Evolutionary conservation across 1,140 invertebrate genomes (phyloP).

Genomic region (Liolophura sinensis): DNA sequence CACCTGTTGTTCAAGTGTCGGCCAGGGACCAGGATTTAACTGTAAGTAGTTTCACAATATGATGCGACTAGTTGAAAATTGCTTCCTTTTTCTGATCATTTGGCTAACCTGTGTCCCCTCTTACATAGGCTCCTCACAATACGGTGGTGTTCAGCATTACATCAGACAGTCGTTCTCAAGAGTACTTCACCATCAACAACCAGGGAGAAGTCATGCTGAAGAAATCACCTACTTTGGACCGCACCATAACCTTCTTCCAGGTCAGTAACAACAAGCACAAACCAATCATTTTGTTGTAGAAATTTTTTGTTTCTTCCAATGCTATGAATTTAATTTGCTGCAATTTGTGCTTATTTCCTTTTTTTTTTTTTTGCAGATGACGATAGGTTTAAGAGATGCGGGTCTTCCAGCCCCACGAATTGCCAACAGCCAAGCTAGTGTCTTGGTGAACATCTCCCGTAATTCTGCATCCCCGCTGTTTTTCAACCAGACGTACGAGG

Average conservation of each 20-base stretch:
- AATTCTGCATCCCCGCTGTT: slow-evolving; percentile 42
- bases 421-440: slow-evolving; percentile 20
- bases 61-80: background rate
- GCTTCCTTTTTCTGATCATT: background rate
- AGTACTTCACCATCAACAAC: slow-evolving; percentile 24
- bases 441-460: slow-evolving; percentile 32
- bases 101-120: slow-evolving; percentile 4
- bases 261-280: slow-evolving; percentile 14
- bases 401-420: slow-evolving; percentile 20
- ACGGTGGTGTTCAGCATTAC: slow-evolving; percentile 24
- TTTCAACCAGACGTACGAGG: slow-evolving; percentile 23
- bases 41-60: background rate
- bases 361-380: slow-evolving; percentile 22
- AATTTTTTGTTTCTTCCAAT: background rate
- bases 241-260: slow-evolving; percentile 15
- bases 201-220: slow-evolving; percentile 23
- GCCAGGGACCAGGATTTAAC: slow-evolving; percentile 23
- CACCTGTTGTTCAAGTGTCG: slow-evolving; percentile 13
- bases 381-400: slow-evolving; percentile 27
- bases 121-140: slow-evolving; percentile 31
- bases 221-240: slow-evolving; percentile 19
- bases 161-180: slow-evolving; percentile 15
- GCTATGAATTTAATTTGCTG: background rate
- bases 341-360: background rate
- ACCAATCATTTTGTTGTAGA: background rate